Conservation (phyloP, 2,113 vertebrate genomes). For the Peromyscus maniculatus region DNA sequence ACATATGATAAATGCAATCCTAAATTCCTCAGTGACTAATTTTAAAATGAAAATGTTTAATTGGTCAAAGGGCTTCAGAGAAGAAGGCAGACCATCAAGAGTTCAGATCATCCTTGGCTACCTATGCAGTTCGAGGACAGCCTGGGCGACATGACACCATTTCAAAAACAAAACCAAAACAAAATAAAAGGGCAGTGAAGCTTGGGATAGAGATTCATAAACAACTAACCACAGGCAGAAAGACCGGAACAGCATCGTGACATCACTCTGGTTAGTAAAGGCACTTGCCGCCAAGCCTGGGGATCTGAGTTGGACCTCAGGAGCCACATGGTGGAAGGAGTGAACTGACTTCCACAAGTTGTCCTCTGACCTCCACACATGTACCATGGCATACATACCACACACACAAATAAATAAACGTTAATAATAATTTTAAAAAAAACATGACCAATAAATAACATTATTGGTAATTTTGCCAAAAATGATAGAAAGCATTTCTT, state of each 20-base stretch:
- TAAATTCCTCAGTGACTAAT: background rate
- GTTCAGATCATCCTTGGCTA: background rate
- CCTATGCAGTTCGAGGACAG: background rate
- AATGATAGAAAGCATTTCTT: background rate
- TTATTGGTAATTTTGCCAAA: background rate
- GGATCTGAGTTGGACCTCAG: background rate
- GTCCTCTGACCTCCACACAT: background rate
- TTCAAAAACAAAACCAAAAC: background rate
- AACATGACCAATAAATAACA: background rate
- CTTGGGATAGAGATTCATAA: background rate
- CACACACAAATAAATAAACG: background rate
- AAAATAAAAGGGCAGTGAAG: background rate
- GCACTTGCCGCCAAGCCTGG: background rate
- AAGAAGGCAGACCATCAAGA: background rate
- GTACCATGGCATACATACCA: fast-evolving
- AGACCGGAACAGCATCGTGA: background rate
- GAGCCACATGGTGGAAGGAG: background rate
- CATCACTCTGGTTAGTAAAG: background rate
- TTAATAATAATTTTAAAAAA: background rate
- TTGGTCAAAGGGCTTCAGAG: background rate
- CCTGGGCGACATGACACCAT: background rate
- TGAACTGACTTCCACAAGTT: background rate
- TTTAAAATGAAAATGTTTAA: background rate
- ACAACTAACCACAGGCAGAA: background rate
- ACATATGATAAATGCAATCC: background rate